Evolutionary conservation across 2,797 vertebrate genomes (phyloP).

Genomic region (Lutjanus argentimaculatus): DNA sequence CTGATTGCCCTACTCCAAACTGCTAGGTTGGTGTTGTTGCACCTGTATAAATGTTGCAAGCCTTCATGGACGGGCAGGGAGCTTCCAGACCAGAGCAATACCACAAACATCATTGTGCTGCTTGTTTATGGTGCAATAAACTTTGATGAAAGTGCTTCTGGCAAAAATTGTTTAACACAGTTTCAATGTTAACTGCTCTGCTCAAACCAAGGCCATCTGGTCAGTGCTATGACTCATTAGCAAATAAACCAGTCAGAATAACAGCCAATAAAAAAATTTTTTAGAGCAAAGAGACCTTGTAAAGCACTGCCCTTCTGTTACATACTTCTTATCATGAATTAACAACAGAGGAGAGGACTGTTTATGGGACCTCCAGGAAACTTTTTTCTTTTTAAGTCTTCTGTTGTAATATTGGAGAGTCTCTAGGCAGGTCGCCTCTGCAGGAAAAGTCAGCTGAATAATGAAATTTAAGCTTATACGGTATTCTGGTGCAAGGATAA

Average conservation of each 20-base stretch:
- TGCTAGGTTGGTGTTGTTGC: background rate
- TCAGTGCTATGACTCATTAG: constrained; percentile 65
- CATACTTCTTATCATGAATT: constrained; percentile 29
- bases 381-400: background rate
- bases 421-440: background rate
- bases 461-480: background rate
- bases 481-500: no score
- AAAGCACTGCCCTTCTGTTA: constrained; percentile 52
- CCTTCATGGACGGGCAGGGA: constrained; percentile 36
- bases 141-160: constrained; percentile 63
- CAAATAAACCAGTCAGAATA: constrained; percentile 64
- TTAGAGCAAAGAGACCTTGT: constrained; percentile 45
- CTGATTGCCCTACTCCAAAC: background rate
- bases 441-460: background rate
- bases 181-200: constrained; percentile 58
- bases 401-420: background rate
- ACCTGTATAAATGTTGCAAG: constrained; percentile 11
- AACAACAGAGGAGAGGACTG: constrained; percentile 23
- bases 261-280: constrained; percentile 44
- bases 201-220: constrained; percentile 69
- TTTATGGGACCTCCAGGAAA: constrained; percentile 38
- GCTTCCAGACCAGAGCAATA: constrained; percentile 39
- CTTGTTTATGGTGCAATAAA: constrained; percentile 70
- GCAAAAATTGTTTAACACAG: constrained; percentile 61
- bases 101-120: constrained; percentile 47